These are phyloP conservation scores for Meiosimyza platycephala DNA, from an alignment of 2,888 invertebrate genomes.

Conservation along the genomic window DNA sequence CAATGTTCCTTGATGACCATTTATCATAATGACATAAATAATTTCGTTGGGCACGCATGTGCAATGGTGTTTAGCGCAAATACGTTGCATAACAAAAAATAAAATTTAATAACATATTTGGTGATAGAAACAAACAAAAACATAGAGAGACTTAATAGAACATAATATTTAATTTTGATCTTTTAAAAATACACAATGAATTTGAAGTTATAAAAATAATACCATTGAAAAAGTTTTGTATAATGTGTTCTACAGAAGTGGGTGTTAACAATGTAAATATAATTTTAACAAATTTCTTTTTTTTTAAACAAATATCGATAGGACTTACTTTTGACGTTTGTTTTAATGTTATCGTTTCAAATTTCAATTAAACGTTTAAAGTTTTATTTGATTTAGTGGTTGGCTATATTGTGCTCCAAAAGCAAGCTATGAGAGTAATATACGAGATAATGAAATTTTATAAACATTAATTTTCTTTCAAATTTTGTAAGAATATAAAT, in stretches of 20 bases:
- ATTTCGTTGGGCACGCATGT: slow-evolving; percentile 3
- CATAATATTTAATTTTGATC: too few species aligned
- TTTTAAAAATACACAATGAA: too few species aligned
- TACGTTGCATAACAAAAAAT: not conserved
- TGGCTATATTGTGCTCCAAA: slow-evolving; percentile 61
- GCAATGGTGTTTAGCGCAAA: slow-evolving; percentile 17
- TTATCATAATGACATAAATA: slow-evolving; percentile 2
- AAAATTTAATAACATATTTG: not conserved
- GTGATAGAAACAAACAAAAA: too few species aligned
- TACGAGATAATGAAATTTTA: slow-evolving; percentile 24
- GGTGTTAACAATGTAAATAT: slow-evolving; percentile 1
- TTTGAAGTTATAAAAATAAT: not conserved
- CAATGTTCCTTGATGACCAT: not conserved
- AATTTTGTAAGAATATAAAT: not conserved
- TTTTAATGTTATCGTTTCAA: slow-evolving; percentile 32
- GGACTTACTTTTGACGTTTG: slow-evolving; percentile 34
- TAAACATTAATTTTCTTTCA: slow-evolving; percentile 18
- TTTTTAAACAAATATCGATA: slow-evolving; percentile 15
- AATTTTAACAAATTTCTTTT: slow-evolving; percentile 3
- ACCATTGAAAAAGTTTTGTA: not conserved
- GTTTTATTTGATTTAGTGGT: slow-evolving; percentile 33
- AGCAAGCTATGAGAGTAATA: slow-evolving; percentile 65
- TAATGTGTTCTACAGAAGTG: not conserved
- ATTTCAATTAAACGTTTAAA: slow-evolving; percentile 9
- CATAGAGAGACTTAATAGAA: too few species aligned